Percentiles rank a stretch among this genome's conserved stretches.
Conservation (phyloP, 2,113 vertebrate species). For the Oncorhynchus clarkii region DNA sequence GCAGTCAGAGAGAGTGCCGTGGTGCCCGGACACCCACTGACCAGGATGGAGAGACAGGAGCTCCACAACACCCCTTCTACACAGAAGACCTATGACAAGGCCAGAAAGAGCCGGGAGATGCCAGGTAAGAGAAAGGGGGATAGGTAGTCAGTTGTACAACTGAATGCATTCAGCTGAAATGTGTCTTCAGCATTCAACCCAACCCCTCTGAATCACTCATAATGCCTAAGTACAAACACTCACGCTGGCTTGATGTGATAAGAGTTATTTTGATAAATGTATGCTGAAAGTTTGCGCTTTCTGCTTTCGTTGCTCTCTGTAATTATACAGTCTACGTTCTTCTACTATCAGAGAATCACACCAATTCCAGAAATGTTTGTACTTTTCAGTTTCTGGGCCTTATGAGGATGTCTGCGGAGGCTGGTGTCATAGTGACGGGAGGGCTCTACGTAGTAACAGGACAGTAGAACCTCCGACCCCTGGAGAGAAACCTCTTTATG, state of each 20-base stretch:
- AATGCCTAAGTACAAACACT: neutral
- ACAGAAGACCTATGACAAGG: constrained; percentile 28
- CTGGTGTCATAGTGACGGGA: constrained; percentile 26
- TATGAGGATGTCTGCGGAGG: constrained; percentile 7
- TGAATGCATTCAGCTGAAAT: too few species aligned
- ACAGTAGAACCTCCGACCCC: constrained; percentile 34
- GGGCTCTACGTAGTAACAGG: neutral
- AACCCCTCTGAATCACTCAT: neutral
- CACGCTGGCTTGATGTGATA: neutral
- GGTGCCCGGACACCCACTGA: constrained; percentile 34
- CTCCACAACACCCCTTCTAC: constrained; percentile 36
- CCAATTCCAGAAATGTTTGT: neutral
- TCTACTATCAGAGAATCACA: neutral
- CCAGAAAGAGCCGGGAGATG: constrained; percentile 40
- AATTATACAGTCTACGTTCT: too few species aligned
- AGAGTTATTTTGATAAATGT: neutral
- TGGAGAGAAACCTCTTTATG: constrained; percentile 32
- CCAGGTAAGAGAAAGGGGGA: constrained; percentile 40
- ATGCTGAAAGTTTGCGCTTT: neutral
- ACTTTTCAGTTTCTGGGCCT: constrained; percentile 36
- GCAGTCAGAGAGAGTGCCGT: constrained; percentile 65
- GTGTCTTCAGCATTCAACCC: too few species aligned
- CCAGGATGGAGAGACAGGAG: constrained; percentile 40
- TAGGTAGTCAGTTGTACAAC: too few species aligned
- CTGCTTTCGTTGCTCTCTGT: neutral